These are phyloP conservation scores for Orthonevra nobilis DNA, from an alignment of 2,888 invertebrate species.

Conservation along the genomic window DNA sequence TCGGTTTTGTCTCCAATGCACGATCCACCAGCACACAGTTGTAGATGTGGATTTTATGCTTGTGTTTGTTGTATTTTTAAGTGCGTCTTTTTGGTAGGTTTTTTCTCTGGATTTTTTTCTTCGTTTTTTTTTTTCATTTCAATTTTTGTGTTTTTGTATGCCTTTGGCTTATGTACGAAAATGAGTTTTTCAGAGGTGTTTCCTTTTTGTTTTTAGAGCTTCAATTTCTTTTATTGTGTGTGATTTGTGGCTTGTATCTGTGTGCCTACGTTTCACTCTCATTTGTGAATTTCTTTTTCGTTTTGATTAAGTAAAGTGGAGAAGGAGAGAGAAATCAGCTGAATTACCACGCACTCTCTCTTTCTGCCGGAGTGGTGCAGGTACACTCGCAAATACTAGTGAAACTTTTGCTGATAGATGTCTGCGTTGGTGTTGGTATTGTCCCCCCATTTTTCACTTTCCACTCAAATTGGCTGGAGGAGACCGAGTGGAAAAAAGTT, in stretches of 20 bases:
- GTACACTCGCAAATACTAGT: conserved; percentile 26
- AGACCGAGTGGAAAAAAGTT: conserved; percentile 27
- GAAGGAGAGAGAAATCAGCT: conserved; percentile 47
- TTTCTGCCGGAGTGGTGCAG: conserved; percentile 19
- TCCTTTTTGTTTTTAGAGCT: too few relatives aligned
- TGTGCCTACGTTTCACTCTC: conserved; percentile 53
- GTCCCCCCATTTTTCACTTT: conserved; percentile 5
- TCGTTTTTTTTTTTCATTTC: background rate
- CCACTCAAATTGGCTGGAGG: background rate
- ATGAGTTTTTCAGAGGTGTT: background rate
- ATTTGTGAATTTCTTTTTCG: conserved; percentile 40
- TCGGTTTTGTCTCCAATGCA: conserved; percentile 15
- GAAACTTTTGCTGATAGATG: conserved; percentile 9
- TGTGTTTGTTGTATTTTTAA: conserved; percentile 6
- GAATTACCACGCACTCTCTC: conserved; percentile 61
- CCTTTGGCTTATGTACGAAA: too few relatives aligned
- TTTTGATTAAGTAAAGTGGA: background rate
- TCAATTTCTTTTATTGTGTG: too few relatives aligned
- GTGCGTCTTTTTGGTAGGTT: background rate
- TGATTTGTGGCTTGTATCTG: too few relatives aligned
- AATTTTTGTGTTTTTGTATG: conserved; percentile 1
- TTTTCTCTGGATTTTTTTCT: background rate
- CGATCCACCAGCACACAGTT: background rate
- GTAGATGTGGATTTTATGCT: background rate
- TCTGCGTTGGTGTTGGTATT: background rate